phyloP scores from a whole-genome alignment of 2,797 vertebrate species.

The Muscicapa comitata region DNA sequence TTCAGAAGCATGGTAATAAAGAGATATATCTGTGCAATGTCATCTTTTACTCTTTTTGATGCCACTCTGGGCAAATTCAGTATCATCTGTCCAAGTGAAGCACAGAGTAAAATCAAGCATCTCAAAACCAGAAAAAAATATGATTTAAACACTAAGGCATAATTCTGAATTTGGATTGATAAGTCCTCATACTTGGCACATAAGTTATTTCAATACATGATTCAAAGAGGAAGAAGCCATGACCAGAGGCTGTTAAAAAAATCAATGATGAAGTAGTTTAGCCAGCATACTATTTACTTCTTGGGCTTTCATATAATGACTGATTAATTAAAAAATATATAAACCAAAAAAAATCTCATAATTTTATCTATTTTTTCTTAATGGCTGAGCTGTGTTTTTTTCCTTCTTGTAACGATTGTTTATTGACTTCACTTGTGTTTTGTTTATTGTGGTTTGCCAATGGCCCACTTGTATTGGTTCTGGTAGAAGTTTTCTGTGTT shows the following conservation, averaged over 20 bases:
- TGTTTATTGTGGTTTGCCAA: neutral
- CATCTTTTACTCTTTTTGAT: neutral
- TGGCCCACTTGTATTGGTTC: neutral
- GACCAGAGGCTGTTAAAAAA: neutral
- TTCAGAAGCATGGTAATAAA: conserved; percentile 1
- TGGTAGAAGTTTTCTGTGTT: neutral
- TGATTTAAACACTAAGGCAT: neutral
- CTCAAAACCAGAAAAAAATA: neutral
- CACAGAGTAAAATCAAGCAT: neutral
- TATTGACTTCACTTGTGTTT: neutral
- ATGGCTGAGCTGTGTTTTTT: neutral
- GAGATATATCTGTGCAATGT: neutral
- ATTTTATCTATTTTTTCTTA: neutral
- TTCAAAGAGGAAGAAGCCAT: neutral
- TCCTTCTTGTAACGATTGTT: neutral
- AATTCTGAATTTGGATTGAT: neutral
- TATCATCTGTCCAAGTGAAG: neutral
- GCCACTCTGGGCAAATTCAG: neutral
- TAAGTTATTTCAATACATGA: neutral
- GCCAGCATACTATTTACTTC: neutral
- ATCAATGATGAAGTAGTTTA: neutral
- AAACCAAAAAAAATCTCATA: neutral
- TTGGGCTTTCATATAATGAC: neutral
- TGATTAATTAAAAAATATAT: neutral
- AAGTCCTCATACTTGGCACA: neutral